Percentiles rank a stretch among this genome's conserved stretches.
Conservation (phyloP, 2,113 vertebrate species). For the Junco hyemalis region DNA sequence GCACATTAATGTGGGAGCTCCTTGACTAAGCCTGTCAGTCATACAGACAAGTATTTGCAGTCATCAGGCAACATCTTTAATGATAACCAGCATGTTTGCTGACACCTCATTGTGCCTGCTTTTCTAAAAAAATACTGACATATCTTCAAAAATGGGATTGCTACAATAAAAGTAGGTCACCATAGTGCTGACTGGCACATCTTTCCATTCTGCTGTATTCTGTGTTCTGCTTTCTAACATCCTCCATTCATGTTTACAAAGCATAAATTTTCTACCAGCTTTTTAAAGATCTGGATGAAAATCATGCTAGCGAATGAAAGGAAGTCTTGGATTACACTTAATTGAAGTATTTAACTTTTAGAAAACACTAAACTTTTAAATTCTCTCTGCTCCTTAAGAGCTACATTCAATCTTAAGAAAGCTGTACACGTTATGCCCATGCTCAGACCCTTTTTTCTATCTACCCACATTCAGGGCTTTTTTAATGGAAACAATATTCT, state of each 20-base stretch:
- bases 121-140: conserved; percentile 13
- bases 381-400: background rate
- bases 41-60: conserved; percentile 16
- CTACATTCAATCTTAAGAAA: background rate
- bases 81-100: conserved; percentile 65
- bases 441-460: background rate
- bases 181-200: conserved; percentile 59
- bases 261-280: background rate
- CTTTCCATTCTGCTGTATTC: conserved; percentile 13
- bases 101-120: conserved; percentile 49
- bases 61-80: conserved; percentile 30
- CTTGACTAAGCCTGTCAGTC: conserved; percentile 4
- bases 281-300: background rate
- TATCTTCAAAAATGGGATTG: conserved; percentile 51
- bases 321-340: background rate
- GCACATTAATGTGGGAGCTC: background rate
- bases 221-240: conserved; percentile 35
- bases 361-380: background rate
- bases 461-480: fast-evolving
- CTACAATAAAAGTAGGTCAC: conserved; percentile 72
- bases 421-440: background rate
- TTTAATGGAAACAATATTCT: background rate
- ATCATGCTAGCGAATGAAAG: background rate
- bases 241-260: conserved; percentile 14
- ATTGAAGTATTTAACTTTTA: background rate